A percentile compares a stretch with the other conserved stretches of the same genome.
Evolutionary conservation across 1,140 invertebrate species (phyloP).

Genomic region (Sycophaga agraensis): DNA sequence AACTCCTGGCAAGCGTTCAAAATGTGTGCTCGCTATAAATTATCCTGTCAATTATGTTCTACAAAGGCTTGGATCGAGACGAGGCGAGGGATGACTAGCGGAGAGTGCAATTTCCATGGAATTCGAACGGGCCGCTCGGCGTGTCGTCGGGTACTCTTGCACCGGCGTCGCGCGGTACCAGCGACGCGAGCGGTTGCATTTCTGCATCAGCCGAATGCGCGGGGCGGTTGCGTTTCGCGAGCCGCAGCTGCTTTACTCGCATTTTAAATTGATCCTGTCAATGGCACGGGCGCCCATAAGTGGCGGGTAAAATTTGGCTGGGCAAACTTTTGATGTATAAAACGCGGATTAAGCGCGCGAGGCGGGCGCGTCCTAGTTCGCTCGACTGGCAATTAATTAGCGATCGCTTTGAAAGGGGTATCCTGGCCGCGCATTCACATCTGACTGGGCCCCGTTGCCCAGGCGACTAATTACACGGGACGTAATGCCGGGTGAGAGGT

Average conservation of each 20-base stretch:
- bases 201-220: constrained; percentile 5
- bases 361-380: background rate
- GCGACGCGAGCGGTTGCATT: too few relatives aligned
- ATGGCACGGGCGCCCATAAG: constrained; percentile 8
- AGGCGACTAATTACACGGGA: too few relatives aligned
- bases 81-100: background rate
- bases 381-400: constrained; percentile 22
- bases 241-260: constrained; percentile 3
- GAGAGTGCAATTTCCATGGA: constrained; percentile 17
- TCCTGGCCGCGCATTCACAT: too few relatives aligned
- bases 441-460: too few relatives aligned
- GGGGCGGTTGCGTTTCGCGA: constrained; percentile 1
- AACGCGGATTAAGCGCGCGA: background rate
- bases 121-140: constrained; percentile 14
- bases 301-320: constrained; percentile 11
- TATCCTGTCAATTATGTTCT: constrained; percentile 3
- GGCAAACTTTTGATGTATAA: constrained; percentile 19
- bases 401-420: too few relatives aligned
- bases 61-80: background rate
- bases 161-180: too few relatives aligned
- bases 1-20: too few relatives aligned
- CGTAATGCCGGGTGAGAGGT: too few relatives aligned
- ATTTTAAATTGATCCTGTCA: constrained; percentile 25
- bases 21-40: too few relatives aligned
- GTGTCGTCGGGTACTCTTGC: background rate